Percentiles rank a stretch among this genome's conserved stretches.
Conservation (phyloP, 2,888 invertebrate genomes). For the Galeruca laticollis region DNA sequence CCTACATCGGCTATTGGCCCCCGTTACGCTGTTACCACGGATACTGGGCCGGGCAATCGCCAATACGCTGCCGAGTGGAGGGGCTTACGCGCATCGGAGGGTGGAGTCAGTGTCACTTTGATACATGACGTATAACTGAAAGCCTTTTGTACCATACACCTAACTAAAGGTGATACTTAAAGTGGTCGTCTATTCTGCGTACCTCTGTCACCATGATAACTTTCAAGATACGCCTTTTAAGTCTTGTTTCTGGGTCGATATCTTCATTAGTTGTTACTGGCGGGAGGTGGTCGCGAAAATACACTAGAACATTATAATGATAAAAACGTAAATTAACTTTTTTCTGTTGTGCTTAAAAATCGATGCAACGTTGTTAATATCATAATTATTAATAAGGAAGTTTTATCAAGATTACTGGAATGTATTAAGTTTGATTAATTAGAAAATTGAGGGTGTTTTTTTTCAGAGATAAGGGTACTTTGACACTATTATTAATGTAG, state of each 20-base stretch:
- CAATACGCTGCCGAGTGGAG: conserved; percentile 59
- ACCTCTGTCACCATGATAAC: conserved; percentile 56
- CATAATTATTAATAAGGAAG: conserved; percentile 6
- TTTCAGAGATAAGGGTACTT: background rate
- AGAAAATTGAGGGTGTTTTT: background rate
- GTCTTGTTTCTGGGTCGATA: conserved; percentile 51
- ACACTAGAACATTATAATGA: conserved; percentile 14
- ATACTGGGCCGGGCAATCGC: conserved; percentile 59
- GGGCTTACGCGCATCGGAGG: conserved; percentile 52
- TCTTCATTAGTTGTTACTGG: conserved; percentile 38
- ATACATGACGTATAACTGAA: conserved; percentile 58
- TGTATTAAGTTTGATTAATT: background rate
- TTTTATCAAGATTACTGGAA: conserved; percentile 9
- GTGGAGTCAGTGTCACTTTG: conserved; percentile 57
- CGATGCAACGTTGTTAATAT: conserved; percentile 9
- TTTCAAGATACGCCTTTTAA: conserved; percentile 56
- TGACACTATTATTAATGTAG: too few relatives aligned
- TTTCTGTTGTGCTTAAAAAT: background rate
- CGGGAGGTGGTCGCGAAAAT: conserved; percentile 25
- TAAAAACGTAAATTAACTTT: conserved; percentile 23
- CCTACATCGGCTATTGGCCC: conserved; percentile 60
- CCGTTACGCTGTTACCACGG: conserved; percentile 64
- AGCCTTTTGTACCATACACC: conserved; percentile 62
- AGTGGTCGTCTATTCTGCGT: conserved; percentile 62
- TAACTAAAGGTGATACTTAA: conserved; percentile 67